Evolutionary conservation across 2,113 vertebrate species (phyloP).

Genomic region (Chloropsis cyanopogon): DNA sequence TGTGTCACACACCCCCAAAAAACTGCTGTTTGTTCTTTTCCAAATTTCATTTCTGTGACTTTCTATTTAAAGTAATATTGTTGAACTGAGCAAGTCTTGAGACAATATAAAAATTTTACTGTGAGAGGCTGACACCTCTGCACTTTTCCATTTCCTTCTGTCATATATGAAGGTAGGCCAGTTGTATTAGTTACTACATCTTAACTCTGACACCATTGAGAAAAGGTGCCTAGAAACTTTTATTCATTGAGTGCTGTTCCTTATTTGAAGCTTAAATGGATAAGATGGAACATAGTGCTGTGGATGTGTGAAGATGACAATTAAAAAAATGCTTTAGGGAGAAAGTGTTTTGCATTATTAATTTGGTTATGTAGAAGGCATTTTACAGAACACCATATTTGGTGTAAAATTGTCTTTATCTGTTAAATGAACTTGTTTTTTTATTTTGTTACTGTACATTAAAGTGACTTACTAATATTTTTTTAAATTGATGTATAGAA

Average conservation of each 20-base stretch:
- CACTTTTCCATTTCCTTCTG: neutral
- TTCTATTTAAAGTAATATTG: neutral
- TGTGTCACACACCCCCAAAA: neutral
- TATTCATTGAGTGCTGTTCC: neutral
- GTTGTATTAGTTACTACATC: neutral
- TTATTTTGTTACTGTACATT: accelerated
- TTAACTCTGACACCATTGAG: neutral
- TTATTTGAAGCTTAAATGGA: neutral
- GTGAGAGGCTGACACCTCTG: neutral
- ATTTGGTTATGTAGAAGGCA: neutral
- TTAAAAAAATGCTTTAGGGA: neutral
- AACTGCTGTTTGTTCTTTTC: neutral
- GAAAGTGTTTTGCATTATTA: neutral
- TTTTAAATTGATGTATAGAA: neutral
- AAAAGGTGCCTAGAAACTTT: neutral
- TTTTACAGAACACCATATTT: neutral
- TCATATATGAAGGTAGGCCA: neutral
- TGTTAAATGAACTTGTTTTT: neutral
- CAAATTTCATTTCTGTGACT: neutral
- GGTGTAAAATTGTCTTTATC: neutral
- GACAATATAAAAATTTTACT: neutral
- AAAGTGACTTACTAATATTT: neutral
- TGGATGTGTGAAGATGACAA: neutral
- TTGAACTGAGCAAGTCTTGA: neutral
- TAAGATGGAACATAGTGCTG: neutral